Evolutionary conservation across 2,888 invertebrate genomes (phyloP), one percentile per base, ranked within the genome.

Genomic region (Tenthredo distinguenda): DNA sequence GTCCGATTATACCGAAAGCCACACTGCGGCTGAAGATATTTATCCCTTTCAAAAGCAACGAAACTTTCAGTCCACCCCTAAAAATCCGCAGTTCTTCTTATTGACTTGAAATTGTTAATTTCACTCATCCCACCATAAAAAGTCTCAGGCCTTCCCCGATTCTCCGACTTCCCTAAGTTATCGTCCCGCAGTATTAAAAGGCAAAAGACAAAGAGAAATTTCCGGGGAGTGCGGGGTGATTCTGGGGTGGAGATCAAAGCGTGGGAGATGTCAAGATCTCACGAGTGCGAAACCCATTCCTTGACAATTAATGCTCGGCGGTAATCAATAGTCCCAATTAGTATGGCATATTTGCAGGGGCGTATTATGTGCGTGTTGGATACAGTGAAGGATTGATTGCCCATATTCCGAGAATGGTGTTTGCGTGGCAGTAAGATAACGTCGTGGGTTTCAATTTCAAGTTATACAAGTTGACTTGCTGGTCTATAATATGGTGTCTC

Each of bases 381-480:
- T 71, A 83, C 15, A 18, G 83, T 47, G 83, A 83, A 47, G 26
- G 47, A 65, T 68, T 83, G 68, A 68, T 83, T 81, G 40, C 68
- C 31, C n/a, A 40, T 72, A 72, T 10, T 7, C 72, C n/a, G n/a
- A n/a, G 43, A 43, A 72, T 15, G 72, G 47, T 83, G 83, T 83
- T 83, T 83, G 83, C 68, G 47, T 43, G 65, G 47, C 43, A 40
- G 43, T 31, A 50, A 7, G 83, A 83, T 83, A 83, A 83, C 83
- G 83, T 68, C 68, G 68, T 47, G 26, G 47, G 47, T 83, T 82
- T 65, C 82, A 31, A 82, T 82, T 82, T 40, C 21, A n/a, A 82
- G 82, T 62, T 26, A 40, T 40, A 82, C 82, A 40, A 37, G 62
- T 40, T 65, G 40, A 82, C 65, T 65, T n/a, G 82, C 55, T 58